These are phyloP conservation scores for Erinaceus europaeus DNA, from an alignment of 2,113 vertebrate genomes.

Conservation along the genomic window DNA sequence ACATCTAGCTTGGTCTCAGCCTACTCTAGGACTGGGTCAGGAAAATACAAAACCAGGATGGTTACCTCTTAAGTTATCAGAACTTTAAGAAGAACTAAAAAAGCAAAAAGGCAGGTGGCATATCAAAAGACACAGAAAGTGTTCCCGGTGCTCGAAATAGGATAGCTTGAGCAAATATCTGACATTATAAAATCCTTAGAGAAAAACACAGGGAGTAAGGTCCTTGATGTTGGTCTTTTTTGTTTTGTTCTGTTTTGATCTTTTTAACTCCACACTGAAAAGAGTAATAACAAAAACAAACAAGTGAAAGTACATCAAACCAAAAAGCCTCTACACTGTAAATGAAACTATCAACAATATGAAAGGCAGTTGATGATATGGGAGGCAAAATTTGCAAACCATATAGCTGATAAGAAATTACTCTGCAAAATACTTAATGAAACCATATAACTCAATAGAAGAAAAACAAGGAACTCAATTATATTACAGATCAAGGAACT, in stretches of 20 bases:
- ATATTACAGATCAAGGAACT: neutral
- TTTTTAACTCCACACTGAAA: neutral
- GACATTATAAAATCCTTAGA: neutral
- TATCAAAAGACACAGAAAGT: neutral
- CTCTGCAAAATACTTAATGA: neutral
- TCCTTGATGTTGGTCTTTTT: neutral
- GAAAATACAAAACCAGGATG: neutral
- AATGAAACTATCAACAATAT: neutral
- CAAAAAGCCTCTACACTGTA: too few species aligned
- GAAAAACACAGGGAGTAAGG: neutral
- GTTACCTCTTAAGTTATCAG: too few species aligned
- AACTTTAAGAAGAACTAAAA: neutral
- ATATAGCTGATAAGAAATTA: neutral
- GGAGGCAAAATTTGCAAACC: neutral
- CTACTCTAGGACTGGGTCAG: neutral
- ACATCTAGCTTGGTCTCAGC: too few species aligned
- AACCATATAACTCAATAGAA: neutral
- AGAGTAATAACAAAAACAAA: neutral
- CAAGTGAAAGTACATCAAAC: too few species aligned
- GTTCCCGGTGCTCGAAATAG: neutral
- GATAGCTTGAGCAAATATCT: neutral
- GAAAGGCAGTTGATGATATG: neutral
- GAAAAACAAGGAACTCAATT: neutral
- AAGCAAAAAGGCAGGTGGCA: neutral
- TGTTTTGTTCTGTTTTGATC: too few species aligned